These are phyloP conservation scores for Hoplostethus atlanticus DNA, from an alignment of 2,797 vertebrate genomes.

Conservation along the genomic window DNA sequence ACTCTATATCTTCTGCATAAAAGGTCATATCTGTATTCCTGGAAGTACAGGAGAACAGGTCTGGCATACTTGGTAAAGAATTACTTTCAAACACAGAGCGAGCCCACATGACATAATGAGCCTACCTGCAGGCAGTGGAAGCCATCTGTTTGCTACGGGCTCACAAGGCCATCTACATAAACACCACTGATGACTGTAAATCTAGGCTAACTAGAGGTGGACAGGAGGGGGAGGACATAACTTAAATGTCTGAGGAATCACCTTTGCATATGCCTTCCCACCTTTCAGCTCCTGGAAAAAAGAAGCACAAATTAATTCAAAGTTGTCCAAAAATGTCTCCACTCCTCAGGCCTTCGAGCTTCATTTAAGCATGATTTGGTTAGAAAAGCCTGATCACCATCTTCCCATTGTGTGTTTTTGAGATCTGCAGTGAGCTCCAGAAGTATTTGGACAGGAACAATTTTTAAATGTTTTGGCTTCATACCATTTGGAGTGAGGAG, in stretches of 20 bases:
- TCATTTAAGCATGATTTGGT: too few relatives aligned
- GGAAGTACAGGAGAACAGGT: neutral
- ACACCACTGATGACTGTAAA: slow-evolving; percentile 52
- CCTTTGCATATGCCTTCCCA: slow-evolving; percentile 96
- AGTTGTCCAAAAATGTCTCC: neutral
- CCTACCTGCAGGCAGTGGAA: slow-evolving; percentile 45
- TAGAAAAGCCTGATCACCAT: too few relatives aligned
- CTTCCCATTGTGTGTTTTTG: too few relatives aligned
- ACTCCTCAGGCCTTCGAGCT: neutral
- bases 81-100: slow-evolving; percentile 6
- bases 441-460: too few relatives aligned
- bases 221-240: too few relatives aligned
- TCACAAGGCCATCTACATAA: slow-evolving; percentile 22
- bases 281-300: slow-evolving; percentile 94
- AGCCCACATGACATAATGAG: slow-evolving; percentile 25
- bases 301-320: slow-evolving; percentile 17
- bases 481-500: too few relatives aligned
- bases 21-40: neutral
- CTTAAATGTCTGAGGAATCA: slow-evolving; percentile 70
- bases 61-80: slow-evolving; percentile 4
- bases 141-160: slow-evolving; percentile 63
- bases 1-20: too few relatives aligned
- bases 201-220: slow-evolving; percentile 30
- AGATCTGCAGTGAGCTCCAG: neutral
- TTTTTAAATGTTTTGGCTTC: too few relatives aligned